Conservation (phyloP, 53 echinoderm and acorn worm genomes). For the Hippasteria phrygiana region DNA sequence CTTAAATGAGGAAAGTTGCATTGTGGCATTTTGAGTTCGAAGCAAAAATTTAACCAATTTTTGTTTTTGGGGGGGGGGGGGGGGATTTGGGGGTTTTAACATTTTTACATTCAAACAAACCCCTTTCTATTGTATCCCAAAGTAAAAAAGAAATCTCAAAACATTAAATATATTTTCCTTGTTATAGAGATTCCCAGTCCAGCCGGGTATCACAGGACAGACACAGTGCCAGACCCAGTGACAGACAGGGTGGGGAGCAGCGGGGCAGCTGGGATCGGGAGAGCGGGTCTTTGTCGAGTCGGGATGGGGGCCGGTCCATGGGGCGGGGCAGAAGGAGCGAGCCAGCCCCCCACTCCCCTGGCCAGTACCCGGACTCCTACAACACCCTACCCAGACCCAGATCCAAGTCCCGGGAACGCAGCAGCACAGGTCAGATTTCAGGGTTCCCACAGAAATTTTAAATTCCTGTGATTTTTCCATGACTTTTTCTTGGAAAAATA, state of each 20-base stretch:
- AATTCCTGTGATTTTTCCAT: too few relatives aligned
- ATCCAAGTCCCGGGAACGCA: conserved; percentile 46
- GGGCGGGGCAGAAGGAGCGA: background rate
- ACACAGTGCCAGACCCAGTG: conserved; percentile 12
- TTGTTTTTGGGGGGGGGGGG: too few relatives aligned
- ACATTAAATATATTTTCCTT: background rate
- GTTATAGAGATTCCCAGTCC: conserved; percentile 23
- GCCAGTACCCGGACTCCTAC: conserved; percentile 55
- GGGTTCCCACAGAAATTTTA: too few relatives aligned
- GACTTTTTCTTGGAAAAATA: too few relatives aligned
- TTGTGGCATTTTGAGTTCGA: too few relatives aligned
- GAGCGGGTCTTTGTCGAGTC: conserved; percentile 29
- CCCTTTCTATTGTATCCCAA: too few relatives aligned
- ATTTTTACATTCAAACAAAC: too few relatives aligned
- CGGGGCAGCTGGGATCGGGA: conserved; percentile 35
- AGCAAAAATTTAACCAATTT: too few relatives aligned
- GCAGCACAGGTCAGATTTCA: conserved; percentile 6
- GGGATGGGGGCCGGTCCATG: background rate
- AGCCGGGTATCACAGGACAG: conserved; percentile 37
- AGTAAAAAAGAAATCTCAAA: background rate
- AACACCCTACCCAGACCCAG: conserved; percentile 58
- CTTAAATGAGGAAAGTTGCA: too few relatives aligned
- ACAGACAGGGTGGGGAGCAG: conserved; percentile 20
- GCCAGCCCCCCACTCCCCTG: conserved; percentile 60
- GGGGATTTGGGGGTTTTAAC: too few relatives aligned